Evolutionary conservation across 2,888 invertebrate genomes (phyloP), one percentile per base, ranked within the genome.

Genomic region (Eucera pruinosa): DNA sequence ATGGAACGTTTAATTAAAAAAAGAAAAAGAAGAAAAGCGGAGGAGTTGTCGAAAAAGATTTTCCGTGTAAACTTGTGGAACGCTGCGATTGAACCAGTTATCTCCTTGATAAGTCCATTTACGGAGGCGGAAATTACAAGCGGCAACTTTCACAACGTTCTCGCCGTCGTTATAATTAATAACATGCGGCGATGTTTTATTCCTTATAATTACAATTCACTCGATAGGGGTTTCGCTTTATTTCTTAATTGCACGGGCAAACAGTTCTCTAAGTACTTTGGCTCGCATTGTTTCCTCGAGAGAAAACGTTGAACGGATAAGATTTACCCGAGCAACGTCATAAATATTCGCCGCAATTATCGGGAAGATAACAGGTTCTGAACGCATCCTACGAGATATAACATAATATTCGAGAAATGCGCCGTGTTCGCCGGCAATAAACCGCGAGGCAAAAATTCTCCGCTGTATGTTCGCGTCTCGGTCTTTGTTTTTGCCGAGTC

Each of bases 311-410:
- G 13, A 1, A 2, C 30, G 60, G 11, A 60, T 23, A 47, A 61
- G 60, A 47, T 33, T 33, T 5, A 23, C 15, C 45, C 20, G 15
- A 5, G 45, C 60, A 47, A 33, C 47, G 47, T 61, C 60, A 23
- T 47, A 61, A 61, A 61, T 33, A 61, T 61, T 23, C 20, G 9
- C 47, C 5, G 60, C 33, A 61, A 61, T 61, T 61, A 47, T 61
- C 27, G 33, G 15, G 9, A 23, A 47, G 60, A 47, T 60, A 60
- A 33, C 47, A 33, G 47, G 45, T 33, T 33, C 33, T 47, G 45
- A 47, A 33, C 45, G n/a, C 33, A n/a, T 20, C 33, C 15, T 33
- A 30, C 30, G 33, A 43, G 58, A 47, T 61, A 61, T 20, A 61
- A 23, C 30, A 30, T 52, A 54, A 52, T 64, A 41, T 52, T 54